Evolutionary conservation across 2,113 vertebrate genomes (phyloP).

Genomic region (Pseudois nayaur): DNA sequence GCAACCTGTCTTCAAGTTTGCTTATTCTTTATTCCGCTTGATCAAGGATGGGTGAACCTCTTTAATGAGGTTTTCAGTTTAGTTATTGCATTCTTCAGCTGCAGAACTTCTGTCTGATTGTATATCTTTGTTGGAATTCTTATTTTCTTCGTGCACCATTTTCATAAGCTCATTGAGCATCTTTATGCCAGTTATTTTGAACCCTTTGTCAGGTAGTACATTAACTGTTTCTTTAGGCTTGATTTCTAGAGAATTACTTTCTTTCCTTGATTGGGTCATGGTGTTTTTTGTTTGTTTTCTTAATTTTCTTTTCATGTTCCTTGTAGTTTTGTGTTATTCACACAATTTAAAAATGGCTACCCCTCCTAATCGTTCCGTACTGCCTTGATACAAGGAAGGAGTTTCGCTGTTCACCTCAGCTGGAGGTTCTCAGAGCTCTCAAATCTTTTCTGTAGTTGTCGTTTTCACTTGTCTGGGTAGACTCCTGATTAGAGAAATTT

Average conservation of each 20-base stretch:
- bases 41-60: not conserved
- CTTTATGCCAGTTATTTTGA: not conserved
- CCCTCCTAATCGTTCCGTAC: not conserved
- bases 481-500: not conserved
- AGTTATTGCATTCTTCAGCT: not conserved
- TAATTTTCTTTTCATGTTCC: not conserved
- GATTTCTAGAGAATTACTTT: not conserved
- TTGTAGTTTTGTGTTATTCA: not conserved
- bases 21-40: not conserved
- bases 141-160: not conserved
- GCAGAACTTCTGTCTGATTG: not conserved
- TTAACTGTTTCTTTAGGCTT: not conserved
- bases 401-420: not conserved
- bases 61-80: not conserved
- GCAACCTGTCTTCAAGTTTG: not conserved
- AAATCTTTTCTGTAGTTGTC: not conserved
- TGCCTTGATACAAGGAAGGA: not conserved
- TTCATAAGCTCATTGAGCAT: not conserved
- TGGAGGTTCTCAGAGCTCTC: not conserved
- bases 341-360: not conserved
- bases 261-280: not conserved
- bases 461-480: not conserved
- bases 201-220: not conserved
- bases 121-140: not conserved
- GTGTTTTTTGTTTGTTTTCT: not conserved